These are phyloP conservation scores for Xylota segnis DNA, from an alignment of 2,888 invertebrate genomes.

Conservation along the genomic window DNA sequence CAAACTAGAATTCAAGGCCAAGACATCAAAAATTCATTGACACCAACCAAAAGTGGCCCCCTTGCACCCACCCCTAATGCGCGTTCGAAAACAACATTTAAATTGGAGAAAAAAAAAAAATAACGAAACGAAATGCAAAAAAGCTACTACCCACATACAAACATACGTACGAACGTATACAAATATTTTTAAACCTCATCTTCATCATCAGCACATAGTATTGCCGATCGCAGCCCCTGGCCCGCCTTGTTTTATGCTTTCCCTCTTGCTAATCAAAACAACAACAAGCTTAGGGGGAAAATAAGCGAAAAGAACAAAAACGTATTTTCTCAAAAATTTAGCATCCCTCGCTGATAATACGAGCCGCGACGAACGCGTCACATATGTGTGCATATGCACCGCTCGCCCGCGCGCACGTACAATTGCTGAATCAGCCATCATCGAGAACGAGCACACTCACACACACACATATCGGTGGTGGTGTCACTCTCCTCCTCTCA, in stretches of 20 bases:
- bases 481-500: conserved; percentile 5
- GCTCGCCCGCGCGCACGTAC: conserved; percentile 49
- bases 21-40: conserved; percentile 77
- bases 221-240: conserved; percentile 6
- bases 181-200: conserved; percentile 64
- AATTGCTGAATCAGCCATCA: conserved; percentile 49
- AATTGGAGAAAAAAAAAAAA: conserved; percentile 64
- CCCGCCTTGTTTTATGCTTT: conserved; percentile 56
- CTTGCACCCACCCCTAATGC: conserved; percentile 66
- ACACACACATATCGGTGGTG: conserved; percentile 45
- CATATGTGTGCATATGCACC: conserved; percentile 65
- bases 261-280: conserved; percentile 62
- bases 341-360: conserved; percentile 72
- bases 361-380: conserved; percentile 50
- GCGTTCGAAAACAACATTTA: conserved; percentile 68
- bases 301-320: conserved; percentile 39
- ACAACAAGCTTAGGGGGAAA: conserved; percentile 66
- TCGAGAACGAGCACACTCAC: not conserved
- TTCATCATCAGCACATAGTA: conserved; percentile 58
- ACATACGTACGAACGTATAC: no score
- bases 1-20: conserved; percentile 76
- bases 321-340: conserved; percentile 64
- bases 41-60: conserved; percentile 59
- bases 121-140: conserved; percentile 13
- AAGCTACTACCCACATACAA: conserved; percentile 69